Conservation (phyloP, 2,113 vertebrate species). For the Galeopterus variegatus region DNA sequence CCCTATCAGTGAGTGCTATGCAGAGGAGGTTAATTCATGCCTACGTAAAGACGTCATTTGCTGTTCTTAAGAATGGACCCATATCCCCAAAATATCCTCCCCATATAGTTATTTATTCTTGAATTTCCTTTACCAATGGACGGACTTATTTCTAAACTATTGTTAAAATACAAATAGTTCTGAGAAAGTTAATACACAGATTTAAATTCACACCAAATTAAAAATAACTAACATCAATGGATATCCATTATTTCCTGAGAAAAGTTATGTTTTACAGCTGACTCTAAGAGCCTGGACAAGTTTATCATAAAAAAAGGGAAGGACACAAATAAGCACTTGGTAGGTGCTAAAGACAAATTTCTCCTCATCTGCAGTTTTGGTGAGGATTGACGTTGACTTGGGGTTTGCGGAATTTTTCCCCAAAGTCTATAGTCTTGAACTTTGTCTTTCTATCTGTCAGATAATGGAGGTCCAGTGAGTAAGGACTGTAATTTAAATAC, state of each 20-base stretch:
- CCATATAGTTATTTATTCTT: neutral
- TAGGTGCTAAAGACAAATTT: neutral
- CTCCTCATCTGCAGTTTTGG: neutral
- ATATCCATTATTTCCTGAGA: neutral
- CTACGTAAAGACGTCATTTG: neutral
- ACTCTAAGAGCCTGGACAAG: neutral
- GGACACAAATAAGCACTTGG: neutral
- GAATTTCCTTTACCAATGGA: constrained; percentile 21
- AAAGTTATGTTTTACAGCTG: neutral
- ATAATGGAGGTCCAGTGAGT: neutral
- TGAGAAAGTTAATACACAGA: neutral
- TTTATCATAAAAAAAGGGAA: neutral
- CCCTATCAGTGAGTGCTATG: neutral
- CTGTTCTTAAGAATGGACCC: neutral
- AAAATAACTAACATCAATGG: constrained; percentile 1
- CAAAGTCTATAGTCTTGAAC: neutral
- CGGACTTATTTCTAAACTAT: neutral
- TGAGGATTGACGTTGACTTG: neutral
- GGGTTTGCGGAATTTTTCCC: neutral
- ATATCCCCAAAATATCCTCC: neutral
- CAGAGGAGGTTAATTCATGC: neutral
- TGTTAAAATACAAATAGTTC: constrained; percentile 28
- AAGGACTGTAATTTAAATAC: neutral
- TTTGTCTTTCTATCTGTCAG: neutral
- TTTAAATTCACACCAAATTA: constrained; percentile 3